phyloP scores from a whole-genome alignment of 2,113 vertebrate species.

The Proterorhinus semilunaris region DNA sequence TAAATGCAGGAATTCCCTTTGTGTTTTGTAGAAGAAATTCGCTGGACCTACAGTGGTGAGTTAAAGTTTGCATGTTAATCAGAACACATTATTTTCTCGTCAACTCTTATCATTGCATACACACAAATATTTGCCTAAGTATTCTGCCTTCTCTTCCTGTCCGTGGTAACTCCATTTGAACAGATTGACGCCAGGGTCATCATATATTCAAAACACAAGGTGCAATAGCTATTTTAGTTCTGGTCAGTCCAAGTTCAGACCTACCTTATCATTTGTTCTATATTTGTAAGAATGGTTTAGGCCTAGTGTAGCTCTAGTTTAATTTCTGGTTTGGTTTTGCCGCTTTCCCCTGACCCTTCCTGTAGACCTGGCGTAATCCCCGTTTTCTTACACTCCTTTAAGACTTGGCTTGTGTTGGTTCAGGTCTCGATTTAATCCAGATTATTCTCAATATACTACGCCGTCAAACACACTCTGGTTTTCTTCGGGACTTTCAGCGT shows the following conservation, averaged over 20 bases:
- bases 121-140: conserved; percentile 15
- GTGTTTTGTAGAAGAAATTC: conserved; percentile 59
- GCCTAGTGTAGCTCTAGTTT: not conserved
- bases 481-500: not conserved
- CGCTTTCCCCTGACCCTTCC: too few species aligned
- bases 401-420: not conserved
- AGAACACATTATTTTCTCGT: not conserved
- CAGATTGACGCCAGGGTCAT: conserved; percentile 49
- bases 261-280: too few species aligned
- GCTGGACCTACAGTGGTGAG: conserved; percentile 74
- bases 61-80: conserved; percentile 10
- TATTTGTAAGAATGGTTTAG: not conserved
- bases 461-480: not conserved
- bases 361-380: not conserved
- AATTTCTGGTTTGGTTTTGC: not conserved
- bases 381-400: not conserved
- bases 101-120: not conserved
- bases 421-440: not conserved
- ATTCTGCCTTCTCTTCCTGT: conserved; percentile 31
- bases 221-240: not conserved
- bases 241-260: not conserved
- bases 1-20: not conserved
- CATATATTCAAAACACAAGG: too few species aligned
- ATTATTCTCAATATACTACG: not conserved
- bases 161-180: conserved; percentile 64